Conservation (phyloP, 1,140 invertebrate genomes). For the Tetramorium parvispinum region DNA sequence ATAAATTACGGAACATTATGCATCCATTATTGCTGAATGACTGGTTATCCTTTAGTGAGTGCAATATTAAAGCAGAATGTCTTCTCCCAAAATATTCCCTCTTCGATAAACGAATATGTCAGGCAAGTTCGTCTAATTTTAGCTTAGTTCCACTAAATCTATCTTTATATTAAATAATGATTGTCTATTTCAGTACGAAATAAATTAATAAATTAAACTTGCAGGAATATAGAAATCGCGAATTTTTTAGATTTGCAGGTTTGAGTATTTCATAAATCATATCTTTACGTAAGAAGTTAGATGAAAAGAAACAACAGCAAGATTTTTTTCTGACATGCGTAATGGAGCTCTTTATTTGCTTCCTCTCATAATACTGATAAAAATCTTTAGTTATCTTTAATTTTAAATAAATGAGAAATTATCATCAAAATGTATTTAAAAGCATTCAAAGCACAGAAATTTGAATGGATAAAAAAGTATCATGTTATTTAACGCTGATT, state of each 20-base stretch:
- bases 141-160: neutral
- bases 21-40: neutral
- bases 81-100: neutral
- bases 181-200: neutral
- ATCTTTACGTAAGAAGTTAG: neutral
- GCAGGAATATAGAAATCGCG: neutral
- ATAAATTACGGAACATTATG: constrained; percentile 23
- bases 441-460: neutral
- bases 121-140: neutral
- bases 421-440: neutral
- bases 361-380: neutral
- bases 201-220: neutral
- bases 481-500: neutral
- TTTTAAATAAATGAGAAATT: neutral
- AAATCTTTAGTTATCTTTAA: neutral
- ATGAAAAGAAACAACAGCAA: neutral
- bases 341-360: neutral
- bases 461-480: neutral
- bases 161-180: neutral
- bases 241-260: neutral
- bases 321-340: neutral
- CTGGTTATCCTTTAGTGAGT: neutral
- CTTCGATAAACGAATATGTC: neutral
- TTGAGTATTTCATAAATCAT: neutral
- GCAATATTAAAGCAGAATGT: neutral